Evolutionary conservation across 1,140 invertebrate species (phyloP).

Genomic region (Leucophenga varia): DNA sequence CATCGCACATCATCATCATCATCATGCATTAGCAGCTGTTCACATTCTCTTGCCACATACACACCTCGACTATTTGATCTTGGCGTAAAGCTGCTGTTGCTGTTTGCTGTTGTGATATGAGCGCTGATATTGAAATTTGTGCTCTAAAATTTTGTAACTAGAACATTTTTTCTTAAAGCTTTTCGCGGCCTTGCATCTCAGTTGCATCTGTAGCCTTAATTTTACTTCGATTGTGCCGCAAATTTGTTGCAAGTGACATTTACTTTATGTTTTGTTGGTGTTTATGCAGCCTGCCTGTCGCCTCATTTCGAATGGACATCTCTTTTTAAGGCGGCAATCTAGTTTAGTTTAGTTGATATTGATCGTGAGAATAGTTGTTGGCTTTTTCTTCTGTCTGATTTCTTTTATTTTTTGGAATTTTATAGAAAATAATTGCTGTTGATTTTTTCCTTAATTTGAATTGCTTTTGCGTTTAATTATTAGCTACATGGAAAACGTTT

Average conservation of each 20-base stretch:
- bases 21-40: too few relatives aligned
- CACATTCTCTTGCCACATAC: too few relatives aligned
- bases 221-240: too few relatives aligned
- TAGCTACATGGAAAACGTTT: constrained; percentile 2
- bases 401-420: constrained; percentile 33
- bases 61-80: too few relatives aligned
- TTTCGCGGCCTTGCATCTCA: too few relatives aligned
- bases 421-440: constrained; percentile 40
- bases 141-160: constrained; percentile 43
- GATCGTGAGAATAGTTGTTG: constrained; percentile 46
- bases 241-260: constrained; percentile 2
- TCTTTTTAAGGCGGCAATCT: constrained; percentile 17
- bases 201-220: not conserved
- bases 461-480: constrained; percentile 41
- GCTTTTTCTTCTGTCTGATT: too few relatives aligned
- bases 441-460: too few relatives aligned
- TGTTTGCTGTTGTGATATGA: constrained; percentile 5
- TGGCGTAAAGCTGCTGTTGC: too few relatives aligned
- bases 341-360: constrained; percentile 28
- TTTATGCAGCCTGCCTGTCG: constrained; percentile 15
- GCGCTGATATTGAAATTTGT: constrained; percentile 30
- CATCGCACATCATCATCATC: too few relatives aligned
- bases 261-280: constrained; percentile 19
- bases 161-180: constrained; percentile 31
- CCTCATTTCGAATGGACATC: constrained; percentile 19